These are phyloP conservation scores for Nomada lathburiana DNA, from an alignment of 2,888 invertebrate genomes.

Conservation along the genomic window DNA sequence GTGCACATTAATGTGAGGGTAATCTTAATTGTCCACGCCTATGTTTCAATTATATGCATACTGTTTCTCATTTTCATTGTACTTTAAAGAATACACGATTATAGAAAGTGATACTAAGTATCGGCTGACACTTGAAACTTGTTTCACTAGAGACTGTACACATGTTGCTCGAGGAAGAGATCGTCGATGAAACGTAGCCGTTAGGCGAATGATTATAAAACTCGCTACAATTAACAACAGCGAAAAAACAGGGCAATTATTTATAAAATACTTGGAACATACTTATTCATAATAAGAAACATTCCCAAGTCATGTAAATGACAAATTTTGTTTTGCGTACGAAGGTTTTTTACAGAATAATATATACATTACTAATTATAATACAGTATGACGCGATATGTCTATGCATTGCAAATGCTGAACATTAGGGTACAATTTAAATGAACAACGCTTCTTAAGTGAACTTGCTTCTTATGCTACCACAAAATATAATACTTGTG, in stretches of 20 bases:
- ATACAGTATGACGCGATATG: no score
- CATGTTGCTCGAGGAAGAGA: not conserved
- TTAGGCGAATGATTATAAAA: constrained; percentile 5
- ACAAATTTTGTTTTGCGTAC: not conserved
- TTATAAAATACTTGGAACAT: not conserved
- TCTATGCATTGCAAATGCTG: no score
- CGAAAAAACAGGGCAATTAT: not conserved
- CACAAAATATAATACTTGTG: no score
- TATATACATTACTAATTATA: no score
- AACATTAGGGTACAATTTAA: no score
- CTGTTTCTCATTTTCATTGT: not conserved
- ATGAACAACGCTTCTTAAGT: no score
- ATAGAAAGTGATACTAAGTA: constrained; percentile 3
- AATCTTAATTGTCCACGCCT: not conserved
- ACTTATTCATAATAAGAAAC: not conserved
- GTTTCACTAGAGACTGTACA: not conserved
- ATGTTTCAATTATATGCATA: not conserved
- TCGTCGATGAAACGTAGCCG: not conserved
- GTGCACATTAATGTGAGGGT: not conserved
- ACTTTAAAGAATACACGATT: constrained; percentile 3
- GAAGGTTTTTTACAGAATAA: no score
- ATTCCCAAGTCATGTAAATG: not conserved
- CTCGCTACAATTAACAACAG: not conserved
- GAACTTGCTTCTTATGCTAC: no score
- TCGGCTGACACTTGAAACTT: constrained; percentile 18